These are phyloP conservation scores for Thumatha senex DNA, from an alignment of 2,888 invertebrate species.

Conservation along the genomic window DNA sequence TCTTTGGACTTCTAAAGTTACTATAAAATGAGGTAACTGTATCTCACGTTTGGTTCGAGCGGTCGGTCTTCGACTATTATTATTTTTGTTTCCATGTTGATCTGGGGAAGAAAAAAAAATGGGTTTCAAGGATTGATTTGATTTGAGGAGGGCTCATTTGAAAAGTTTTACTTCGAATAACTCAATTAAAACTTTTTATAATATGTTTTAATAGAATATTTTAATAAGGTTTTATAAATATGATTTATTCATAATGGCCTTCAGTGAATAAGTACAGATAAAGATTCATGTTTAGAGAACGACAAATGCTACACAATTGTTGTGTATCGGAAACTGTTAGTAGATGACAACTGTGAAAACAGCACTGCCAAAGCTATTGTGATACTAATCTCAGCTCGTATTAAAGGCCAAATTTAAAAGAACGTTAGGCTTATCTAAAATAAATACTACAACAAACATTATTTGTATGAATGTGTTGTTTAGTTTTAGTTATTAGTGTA, in stretches of 20 bases:
- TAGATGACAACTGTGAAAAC: constrained; percentile 20
- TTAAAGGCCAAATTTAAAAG: constrained; percentile 1
- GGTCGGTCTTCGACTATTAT: constrained; percentile 42
- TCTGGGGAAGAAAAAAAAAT: constrained; percentile 39
- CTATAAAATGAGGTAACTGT: constrained; percentile 27
- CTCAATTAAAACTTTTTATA: no score
- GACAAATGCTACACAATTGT: constrained; percentile 18
- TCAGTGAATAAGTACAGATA: constrained; percentile 21
- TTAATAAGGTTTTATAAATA: constrained; percentile 23
- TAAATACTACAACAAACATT: not conserved
- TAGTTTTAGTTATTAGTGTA: constrained; percentile 14
- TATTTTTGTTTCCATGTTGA: constrained; percentile 42
- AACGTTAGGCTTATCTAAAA: constrained; percentile 4
- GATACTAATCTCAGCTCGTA: not conserved
- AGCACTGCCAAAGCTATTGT: constrained; percentile 14
- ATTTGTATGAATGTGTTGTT: constrained; percentile 6
- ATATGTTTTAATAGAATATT: not conserved
- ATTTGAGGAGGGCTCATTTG: no score
- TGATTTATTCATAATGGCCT: constrained; percentile 31
- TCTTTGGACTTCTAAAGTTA: constrained; percentile 40
- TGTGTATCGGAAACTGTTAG: constrained; percentile 19
- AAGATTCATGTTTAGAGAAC: constrained; percentile 29
- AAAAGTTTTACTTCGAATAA: no score
- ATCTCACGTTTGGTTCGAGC: constrained; percentile 42
- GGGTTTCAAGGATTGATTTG: constrained; percentile 11